Conservation (phyloP, 2,113 vertebrate species). For the Nettapus auritus region DNA sequence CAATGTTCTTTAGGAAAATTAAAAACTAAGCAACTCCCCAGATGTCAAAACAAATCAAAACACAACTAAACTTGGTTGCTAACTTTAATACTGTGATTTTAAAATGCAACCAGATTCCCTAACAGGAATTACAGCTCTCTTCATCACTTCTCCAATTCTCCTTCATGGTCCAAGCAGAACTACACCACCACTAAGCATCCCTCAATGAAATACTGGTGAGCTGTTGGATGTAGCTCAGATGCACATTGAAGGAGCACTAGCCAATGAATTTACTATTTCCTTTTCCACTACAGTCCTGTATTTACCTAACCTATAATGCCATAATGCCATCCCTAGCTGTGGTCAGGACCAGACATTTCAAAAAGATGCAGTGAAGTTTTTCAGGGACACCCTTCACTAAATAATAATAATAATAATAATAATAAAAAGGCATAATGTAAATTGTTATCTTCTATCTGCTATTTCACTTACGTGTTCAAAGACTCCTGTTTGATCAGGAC, state of each 20-base stretch:
- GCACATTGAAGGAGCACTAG: not conserved
- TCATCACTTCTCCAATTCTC: not conserved
- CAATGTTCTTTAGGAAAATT: not conserved
- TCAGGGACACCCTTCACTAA: not conserved
- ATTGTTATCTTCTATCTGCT: not conserved
- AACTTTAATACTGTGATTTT: not conserved
- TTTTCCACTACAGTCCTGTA: not conserved
- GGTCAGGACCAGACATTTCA: not conserved
- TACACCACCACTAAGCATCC: accelerated
- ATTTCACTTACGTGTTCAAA: not conserved
- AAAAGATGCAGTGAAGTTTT: not conserved
- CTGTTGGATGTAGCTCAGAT: not conserved
- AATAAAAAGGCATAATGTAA: not conserved
- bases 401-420: not conserved
- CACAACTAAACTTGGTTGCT: no score
- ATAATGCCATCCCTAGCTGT: not conserved
- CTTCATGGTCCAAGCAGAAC: not conserved
- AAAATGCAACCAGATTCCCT: not conserved
- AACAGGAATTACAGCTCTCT: not conserved
- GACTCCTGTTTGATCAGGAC: not conserved
- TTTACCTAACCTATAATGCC: not conserved
- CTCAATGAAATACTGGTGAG: not conserved
- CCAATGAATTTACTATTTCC: not conserved
- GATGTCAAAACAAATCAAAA: not conserved
- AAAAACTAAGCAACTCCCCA: not conserved